phyloP scores from a whole-genome alignment of 2,113 vertebrate genomes.

The Psilopsiagon aurifrons region DNA sequence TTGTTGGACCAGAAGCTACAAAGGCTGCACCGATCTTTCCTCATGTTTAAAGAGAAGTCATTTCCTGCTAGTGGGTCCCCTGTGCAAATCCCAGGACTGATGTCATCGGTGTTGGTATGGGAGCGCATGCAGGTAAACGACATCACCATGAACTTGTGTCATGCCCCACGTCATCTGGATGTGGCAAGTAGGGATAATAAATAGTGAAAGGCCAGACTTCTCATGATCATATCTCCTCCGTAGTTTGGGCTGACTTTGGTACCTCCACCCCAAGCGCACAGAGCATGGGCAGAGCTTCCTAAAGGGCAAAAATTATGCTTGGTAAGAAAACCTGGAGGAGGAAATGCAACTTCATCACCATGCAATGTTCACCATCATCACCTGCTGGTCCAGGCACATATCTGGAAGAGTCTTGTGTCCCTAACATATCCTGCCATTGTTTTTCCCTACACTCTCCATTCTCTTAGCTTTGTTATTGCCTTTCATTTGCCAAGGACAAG shows the following conservation, averaged over 20 bases:
- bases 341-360: rapidly evolving
- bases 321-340: neutral
- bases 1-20: constrained; percentile 26
- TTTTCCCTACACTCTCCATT: neutral
- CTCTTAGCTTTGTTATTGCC: neutral
- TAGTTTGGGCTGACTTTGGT: neutral
- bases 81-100: constrained; percentile 7
- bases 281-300: neutral
- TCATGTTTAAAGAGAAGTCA: constrained; percentile 9
- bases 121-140: constrained; percentile 2
- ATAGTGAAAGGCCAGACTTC: neutral
- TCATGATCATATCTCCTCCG: neutral
- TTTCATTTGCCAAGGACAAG: neutral
- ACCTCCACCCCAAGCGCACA: neutral
- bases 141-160: neutral
- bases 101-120: neutral
- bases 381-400: neutral
- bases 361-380: neutral
- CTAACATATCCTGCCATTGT: neutral
- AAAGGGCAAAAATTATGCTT: neutral
- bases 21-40: neutral
- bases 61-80: constrained; percentile 46
- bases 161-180: neutral
- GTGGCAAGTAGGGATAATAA: neutral
- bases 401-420: neutral